A percentile compares a stretch with the other conserved stretches of the same genome.
Conservation (phyloP, 2,113 vertebrate genomes). For the Sinocyclocheilus grahami region DNA sequence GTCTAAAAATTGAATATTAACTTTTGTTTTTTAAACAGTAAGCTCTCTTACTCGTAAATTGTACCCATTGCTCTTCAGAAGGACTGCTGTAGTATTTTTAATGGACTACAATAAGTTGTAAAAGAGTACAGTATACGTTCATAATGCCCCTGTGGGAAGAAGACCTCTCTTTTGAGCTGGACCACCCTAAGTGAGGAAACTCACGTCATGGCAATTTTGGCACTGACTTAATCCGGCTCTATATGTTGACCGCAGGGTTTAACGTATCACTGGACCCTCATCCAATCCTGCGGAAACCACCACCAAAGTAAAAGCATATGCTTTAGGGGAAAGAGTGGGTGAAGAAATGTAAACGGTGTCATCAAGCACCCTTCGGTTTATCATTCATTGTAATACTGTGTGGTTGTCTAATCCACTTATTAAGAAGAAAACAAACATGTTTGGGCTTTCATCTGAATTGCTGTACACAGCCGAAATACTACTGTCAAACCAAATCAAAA, state of each 20-base stretch:
- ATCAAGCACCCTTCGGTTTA: conserved; percentile 50
- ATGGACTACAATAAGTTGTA: background rate
- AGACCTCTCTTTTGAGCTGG: conserved; percentile 5
- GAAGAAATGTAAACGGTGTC: conserved; percentile 46
- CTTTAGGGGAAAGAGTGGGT: conserved; percentile 34
- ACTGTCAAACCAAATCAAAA: conserved; percentile 57
- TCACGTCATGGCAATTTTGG: conserved; percentile 55
- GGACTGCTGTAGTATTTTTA: background rate
- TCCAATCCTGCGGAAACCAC: conserved; percentile 52
- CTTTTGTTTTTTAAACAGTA: background rate
- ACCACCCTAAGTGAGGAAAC: conserved; percentile 50
- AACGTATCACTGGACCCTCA: conserved; percentile 60
- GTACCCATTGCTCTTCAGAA: background rate
- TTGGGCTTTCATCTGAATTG: conserved; percentile 37
- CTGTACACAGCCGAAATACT: conserved; percentile 39
- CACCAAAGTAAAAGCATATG: conserved; percentile 69
- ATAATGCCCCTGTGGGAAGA: background rate
- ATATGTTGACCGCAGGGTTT: conserved; percentile 61
- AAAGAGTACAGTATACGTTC: background rate
- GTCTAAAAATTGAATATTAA: too few relatives aligned
- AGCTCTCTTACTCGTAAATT: background rate
- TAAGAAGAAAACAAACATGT: conserved; percentile 57
- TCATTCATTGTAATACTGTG: conserved; percentile 51
- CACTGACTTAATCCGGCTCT: conserved; percentile 54
- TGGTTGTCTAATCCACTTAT: conserved; percentile 51